Percentiles rank a stretch among this genome's conserved stretches.
These are phyloP conservation scores for Phylloscopus collybita DNA, from an alignment of 2,797 vertebrate genomes.

Conservation along the genomic window DNA sequence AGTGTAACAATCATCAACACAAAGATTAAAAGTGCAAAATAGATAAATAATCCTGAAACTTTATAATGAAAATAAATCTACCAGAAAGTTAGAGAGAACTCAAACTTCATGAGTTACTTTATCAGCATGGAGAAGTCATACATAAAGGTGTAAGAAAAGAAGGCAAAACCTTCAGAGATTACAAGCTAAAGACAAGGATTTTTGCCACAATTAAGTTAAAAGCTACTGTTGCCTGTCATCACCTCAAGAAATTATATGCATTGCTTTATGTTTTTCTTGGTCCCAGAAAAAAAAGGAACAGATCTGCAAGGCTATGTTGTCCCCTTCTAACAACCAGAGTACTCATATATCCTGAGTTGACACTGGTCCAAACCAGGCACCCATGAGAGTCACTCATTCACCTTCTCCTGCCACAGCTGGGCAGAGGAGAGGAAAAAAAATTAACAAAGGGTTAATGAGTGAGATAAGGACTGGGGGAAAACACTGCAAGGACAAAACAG, in stretches of 20 bases:
- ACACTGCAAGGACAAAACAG: neutral
- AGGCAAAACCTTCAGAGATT: neutral
- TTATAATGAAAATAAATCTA: neutral
- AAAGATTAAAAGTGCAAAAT: neutral
- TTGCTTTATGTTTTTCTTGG: neutral
- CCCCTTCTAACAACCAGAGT: neutral
- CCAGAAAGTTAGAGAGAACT: neutral
- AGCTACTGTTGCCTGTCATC: neutral
- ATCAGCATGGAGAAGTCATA: neutral
- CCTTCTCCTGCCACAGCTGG: too few relatives aligned
- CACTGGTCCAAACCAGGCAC: neutral
- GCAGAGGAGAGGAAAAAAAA: neutral
- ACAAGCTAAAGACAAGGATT: neutral
- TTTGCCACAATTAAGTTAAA: neutral
- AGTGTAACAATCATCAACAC: neutral
- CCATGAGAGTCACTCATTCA: fast-evolving
- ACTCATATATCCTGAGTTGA: neutral
- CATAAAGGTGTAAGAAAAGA: neutral
- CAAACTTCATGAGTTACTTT: neutral
- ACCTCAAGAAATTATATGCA: neutral
- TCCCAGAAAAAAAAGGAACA: neutral
- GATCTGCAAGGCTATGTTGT: neutral
- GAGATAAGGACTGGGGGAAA: neutral
- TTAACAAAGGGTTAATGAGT: neutral
- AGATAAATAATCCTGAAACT: neutral